These are phyloP conservation scores for Agapornis roseicollis DNA, from an alignment of 2,113 vertebrate species.

Conservation along the genomic window DNA sequence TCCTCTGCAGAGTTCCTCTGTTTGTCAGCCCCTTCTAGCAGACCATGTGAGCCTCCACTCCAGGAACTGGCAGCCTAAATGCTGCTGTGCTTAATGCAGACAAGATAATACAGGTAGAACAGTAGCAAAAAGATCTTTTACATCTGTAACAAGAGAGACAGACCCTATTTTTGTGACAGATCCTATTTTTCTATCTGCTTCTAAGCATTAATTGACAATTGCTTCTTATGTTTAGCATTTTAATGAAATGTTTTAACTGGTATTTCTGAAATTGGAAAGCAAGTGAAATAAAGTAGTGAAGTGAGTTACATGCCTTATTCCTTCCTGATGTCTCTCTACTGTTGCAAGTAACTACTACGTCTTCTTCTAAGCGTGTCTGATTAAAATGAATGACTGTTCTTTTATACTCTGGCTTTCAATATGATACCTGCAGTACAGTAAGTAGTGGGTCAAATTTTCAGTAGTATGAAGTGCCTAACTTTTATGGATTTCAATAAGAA, in stretches of 20 bases:
- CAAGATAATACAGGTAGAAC: not conserved
- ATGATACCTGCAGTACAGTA: not conserved
- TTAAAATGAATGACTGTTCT: not conserved
- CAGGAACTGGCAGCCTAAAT: not conserved
- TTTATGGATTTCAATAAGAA: not conserved
- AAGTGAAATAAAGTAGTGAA: slow-evolving; percentile 25
- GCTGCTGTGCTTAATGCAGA: not conserved
- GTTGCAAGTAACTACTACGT: not conserved
- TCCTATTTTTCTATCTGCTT: slow-evolving; percentile 6
- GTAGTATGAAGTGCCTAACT: not conserved
- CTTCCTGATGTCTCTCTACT: not conserved
- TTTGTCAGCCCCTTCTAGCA: not conserved
- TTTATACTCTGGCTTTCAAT: not conserved
- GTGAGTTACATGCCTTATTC: not conserved
- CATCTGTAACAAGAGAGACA: not conserved
- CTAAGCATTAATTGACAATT: not conserved
- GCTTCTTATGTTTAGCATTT: not conserved
- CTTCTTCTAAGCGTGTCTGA: not conserved
- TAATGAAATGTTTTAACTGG: not conserved
- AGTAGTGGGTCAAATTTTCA: not conserved
- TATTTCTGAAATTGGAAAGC: not conserved
- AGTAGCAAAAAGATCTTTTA: not conserved
- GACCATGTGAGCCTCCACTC: not conserved
- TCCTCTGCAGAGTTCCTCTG: not conserved
- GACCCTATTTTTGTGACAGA: not conserved